These are phyloP conservation scores for Sebastes nivosus DNA, from an alignment of 2,797 vertebrate genomes.

Conservation along the genomic window DNA sequence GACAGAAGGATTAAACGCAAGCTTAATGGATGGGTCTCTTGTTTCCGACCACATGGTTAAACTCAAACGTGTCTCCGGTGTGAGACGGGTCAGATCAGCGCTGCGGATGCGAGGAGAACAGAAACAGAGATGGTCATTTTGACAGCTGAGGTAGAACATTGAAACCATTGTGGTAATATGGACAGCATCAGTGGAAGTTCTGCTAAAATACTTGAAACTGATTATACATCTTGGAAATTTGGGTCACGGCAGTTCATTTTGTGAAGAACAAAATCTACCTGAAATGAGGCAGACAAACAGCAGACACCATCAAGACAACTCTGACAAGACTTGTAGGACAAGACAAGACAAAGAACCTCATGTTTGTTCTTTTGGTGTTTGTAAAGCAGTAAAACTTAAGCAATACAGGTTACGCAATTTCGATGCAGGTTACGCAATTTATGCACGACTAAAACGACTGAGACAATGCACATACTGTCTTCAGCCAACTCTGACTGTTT, in stretches of 20 bases:
- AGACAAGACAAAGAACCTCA: background rate
- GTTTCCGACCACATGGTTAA: slow-evolving; percentile 53
- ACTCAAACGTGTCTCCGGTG: slow-evolving; percentile 59
- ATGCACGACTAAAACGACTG: background rate
- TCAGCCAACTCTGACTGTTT: slow-evolving; percentile 10
- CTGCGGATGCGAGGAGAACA: slow-evolving; percentile 41
- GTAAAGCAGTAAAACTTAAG: background rate
- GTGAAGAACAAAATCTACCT: background rate
- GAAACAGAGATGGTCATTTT: slow-evolving; percentile 20
- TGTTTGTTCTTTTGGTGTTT: background rate
- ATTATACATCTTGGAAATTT: background rate
- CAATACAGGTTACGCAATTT: background rate
- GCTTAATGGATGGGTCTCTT: background rate
- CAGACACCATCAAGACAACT: background rate
- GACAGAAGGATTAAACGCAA: slow-evolving; percentile 36
- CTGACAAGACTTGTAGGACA: background rate
- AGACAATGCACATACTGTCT: background rate
- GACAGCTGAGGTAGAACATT: slow-evolving; percentile 25
- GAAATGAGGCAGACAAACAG: background rate
- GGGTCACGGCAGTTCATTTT: background rate
- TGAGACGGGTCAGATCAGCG: slow-evolving; percentile 30
- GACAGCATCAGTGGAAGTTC: background rate
- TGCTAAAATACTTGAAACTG: background rate
- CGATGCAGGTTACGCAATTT: background rate
- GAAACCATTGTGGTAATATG: background rate